Evolutionary conservation across 2,888 invertebrate genomes (phyloP), one percentile per base, ranked within the genome.

Genomic region (Gari tellinella): DNA sequence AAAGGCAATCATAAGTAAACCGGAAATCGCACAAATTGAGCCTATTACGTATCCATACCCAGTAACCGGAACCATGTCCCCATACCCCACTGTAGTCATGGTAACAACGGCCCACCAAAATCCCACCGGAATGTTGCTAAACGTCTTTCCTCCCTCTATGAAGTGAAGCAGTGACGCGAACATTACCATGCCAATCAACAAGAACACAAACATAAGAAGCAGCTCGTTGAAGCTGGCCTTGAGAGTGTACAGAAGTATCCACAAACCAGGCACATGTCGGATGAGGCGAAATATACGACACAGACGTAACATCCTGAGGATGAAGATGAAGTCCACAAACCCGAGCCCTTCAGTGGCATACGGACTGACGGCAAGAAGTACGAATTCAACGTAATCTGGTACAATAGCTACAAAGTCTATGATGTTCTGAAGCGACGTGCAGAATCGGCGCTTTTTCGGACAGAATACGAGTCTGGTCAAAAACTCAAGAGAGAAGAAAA

Each of bases 41-140:
- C 90, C 90, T 19, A 90, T 86, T 15, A 90, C 68, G 64, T 89
- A 90, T 19, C 90, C 90, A 15, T 81, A 81, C 3, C 82, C 86
- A 1, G 87, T 87, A 46, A 81, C 81, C 4, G 90, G 90, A 48
- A 82, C 75, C 85, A 90, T 89, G 72, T 90, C 90, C 15, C 90
- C 90, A 72, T 90, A 90, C 5, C 90, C 90, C 1, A 90, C 90
- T 1, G 90, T 90, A 45, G 90, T 90, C 90, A 90, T 90, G 57
- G 90, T 90, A 26, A 90, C 88, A 19, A 90, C 86, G 46, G 88
- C 87, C 89, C 90, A 90, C 90, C 90, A 90, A 75, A 90, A 90
- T 4, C 89, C 88, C 4, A 89, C 86, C 43, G 90, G 90, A 82
- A 90, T 90, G 85, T 89, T 90, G 63, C 81, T 86, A 64, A 89